Conservation (phyloP, 1,140 invertebrate species). For the Thaumatotibia leucotreta region DNA sequence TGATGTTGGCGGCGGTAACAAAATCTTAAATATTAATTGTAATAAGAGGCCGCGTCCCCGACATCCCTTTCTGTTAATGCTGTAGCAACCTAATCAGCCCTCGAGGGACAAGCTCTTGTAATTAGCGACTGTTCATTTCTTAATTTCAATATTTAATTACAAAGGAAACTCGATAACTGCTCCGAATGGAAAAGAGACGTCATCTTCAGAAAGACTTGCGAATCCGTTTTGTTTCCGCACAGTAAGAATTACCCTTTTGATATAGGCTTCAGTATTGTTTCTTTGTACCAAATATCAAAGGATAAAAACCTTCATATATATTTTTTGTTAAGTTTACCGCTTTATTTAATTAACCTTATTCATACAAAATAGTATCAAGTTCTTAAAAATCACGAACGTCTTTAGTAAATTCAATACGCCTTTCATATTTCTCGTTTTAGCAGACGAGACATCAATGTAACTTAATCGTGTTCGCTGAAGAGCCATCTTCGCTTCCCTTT, state of each 20-base stretch:
- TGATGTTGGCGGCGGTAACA: slow-evolving; percentile 19
- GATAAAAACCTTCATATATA: slow-evolving; percentile 30
- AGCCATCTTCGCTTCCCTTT: slow-evolving; percentile 61
- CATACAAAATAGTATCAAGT: neutral
- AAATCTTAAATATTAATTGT: slow-evolving; percentile 64
- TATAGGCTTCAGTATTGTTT: slow-evolving; percentile 53
- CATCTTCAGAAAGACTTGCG: slow-evolving; percentile 67
- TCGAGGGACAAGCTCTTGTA: slow-evolving; percentile 74
- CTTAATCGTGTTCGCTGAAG: slow-evolving; percentile 49
- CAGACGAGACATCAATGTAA: slow-evolving; percentile 43
- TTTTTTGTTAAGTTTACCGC: neutral
- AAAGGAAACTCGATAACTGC: slow-evolving; percentile 75
- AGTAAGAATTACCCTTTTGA: slow-evolving; percentile 44
- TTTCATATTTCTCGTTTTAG: slow-evolving; percentile 13
- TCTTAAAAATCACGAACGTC: neutral
- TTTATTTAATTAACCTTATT: neutral
- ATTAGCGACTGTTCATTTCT: slow-evolving; percentile 78
- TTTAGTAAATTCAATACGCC: slow-evolving; percentile 5
- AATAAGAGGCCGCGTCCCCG: slow-evolving; percentile 43
- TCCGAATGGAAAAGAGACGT: slow-evolving; percentile 65
- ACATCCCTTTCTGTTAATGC: slow-evolving; percentile 63
- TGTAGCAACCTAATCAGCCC: slow-evolving; percentile 69
- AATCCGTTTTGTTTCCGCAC: slow-evolving; percentile 65
- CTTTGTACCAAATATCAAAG: slow-evolving; percentile 52
- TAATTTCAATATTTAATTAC: slow-evolving; percentile 79